A percentile compares a stretch with the other conserved stretches of the same genome.
phyloP scores from a whole-genome alignment of 2,888 invertebrate species.

The Tiliacea aurago region DNA sequence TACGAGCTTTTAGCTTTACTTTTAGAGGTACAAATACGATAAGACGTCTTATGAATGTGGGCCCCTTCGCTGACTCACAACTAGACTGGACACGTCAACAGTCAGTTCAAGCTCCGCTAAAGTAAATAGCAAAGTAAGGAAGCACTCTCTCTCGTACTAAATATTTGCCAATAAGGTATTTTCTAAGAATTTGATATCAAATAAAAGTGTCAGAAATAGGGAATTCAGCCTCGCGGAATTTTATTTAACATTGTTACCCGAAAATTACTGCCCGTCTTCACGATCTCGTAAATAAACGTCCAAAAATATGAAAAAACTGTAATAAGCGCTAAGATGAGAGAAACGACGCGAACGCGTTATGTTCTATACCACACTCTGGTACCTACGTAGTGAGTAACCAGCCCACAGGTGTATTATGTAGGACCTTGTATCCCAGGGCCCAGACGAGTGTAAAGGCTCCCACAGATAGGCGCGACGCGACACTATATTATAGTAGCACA shows the following conservation, averaged over 20 bases:
- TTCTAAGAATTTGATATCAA: slow-evolving; percentile 41
- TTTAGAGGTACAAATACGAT: background rate
- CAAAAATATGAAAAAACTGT: slow-evolving; percentile 47
- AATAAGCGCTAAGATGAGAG: slow-evolving; percentile 50
- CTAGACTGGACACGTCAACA: no score
- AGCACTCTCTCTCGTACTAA: slow-evolving; percentile 20
- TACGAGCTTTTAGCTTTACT: background rate
- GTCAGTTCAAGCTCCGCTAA: no score
- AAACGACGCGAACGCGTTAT: slow-evolving; percentile 42
- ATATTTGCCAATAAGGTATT: slow-evolving; percentile 39
- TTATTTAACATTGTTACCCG: slow-evolving; percentile 50
- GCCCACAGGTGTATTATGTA: slow-evolving; percentile 4
- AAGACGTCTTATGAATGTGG: no score
- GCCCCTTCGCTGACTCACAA: no score
- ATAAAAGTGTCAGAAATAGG: slow-evolving; percentile 51
- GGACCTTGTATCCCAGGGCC: background rate
- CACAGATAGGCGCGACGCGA: no score
- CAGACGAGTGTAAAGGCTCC: background rate
- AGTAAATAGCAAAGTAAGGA: no score
- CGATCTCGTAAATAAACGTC: slow-evolving; percentile 44
- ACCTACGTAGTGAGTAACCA: slow-evolving; percentile 4
- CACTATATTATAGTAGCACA: no score
- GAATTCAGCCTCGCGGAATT: slow-evolving; percentile 32
- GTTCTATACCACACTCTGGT: background rate
- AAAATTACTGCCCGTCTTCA: slow-evolving; percentile 46